These are phyloP conservation scores for Halictus quadricinctus DNA, from an alignment of 2,888 invertebrate genomes.

Conservation along the genomic window DNA sequence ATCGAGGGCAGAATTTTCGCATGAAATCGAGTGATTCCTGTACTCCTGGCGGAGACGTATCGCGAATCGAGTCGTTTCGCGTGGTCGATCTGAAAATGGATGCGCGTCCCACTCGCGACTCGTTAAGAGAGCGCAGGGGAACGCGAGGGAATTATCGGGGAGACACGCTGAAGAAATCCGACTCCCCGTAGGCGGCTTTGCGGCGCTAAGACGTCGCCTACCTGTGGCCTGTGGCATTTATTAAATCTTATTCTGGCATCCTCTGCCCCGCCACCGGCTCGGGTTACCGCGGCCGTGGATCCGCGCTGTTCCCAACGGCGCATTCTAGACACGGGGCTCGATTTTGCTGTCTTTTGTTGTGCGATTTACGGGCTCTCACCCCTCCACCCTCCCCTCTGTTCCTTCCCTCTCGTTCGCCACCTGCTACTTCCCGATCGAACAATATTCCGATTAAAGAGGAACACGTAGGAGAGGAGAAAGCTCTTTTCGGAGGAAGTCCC, in stretches of 20 bases:
- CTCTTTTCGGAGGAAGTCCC: slow-evolving; percentile 1
- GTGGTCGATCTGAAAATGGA: slow-evolving; percentile 38
- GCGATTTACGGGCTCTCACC: slow-evolving; percentile 54
- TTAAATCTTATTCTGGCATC: slow-evolving; percentile 79
- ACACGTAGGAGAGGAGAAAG: neutral
- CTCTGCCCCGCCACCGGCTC: slow-evolving; percentile 65
- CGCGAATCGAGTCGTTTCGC: neutral
- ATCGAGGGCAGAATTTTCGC: neutral
- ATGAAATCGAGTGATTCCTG: neutral
- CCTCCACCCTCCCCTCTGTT: neutral
- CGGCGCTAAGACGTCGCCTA: slow-evolving; percentile 73
- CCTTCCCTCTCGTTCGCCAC: slow-evolving; percentile 23
- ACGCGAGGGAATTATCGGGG: slow-evolving; percentile 58
- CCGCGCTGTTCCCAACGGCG: slow-evolving; percentile 41
- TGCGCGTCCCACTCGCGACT: slow-evolving; percentile 51
- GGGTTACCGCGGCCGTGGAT: slow-evolving; percentile 66
- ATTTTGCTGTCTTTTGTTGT: slow-evolving; percentile 44
- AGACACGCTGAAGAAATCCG: slow-evolving; percentile 66
- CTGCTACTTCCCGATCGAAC: slow-evolving; percentile 29
- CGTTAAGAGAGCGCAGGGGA: slow-evolving; percentile 43
- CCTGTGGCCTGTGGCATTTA: slow-evolving; percentile 75
- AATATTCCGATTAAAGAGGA: slow-evolving; percentile 41
- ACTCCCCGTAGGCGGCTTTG: slow-evolving; percentile 70
- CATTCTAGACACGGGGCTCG: slow-evolving; percentile 54
- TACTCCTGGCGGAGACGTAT: neutral